Evolutionary conservation across 2,113 vertebrate genomes (phyloP).

Genomic region (Myodes glareolus): DNA sequence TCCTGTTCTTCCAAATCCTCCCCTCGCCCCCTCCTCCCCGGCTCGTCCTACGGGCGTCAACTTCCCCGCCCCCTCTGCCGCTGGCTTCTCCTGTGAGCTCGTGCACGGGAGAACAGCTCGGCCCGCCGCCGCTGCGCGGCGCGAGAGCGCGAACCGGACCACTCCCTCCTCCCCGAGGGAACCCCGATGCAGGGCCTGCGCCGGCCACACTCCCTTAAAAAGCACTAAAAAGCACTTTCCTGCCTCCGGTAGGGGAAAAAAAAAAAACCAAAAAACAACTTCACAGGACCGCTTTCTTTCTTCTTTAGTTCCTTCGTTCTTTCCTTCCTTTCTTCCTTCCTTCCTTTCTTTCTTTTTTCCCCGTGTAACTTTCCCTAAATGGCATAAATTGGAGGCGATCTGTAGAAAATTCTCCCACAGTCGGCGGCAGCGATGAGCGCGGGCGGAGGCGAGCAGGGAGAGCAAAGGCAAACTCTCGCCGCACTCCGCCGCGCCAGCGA

Average conservation of each 20-base stretch:
- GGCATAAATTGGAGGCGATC: constrained; percentile 87
- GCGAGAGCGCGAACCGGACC: neutral
- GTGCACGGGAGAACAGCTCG: constrained; percentile 64
- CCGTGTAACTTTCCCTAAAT: constrained; percentile 89
- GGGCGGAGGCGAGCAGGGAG: constrained; percentile 71
- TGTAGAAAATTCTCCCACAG: constrained; percentile 85
- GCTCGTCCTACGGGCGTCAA: no score
- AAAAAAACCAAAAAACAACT: constrained; percentile 34
- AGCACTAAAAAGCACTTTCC: constrained; percentile 79
- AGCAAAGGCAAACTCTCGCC: constrained; percentile 82
- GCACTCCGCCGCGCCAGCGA: constrained; percentile 78
- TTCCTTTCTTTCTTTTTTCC: constrained; percentile 61
- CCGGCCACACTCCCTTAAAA: constrained; percentile 42
- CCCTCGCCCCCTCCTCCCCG: constrained; percentile 32
- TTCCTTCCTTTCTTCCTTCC: no score
- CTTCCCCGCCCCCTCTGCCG: constrained; percentile 64
- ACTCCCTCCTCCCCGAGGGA: constrained; percentile 35
- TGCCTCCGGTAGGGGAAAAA: constrained; percentile 62
- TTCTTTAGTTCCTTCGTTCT: constrained; percentile 41
- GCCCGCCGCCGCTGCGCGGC: constrained; percentile 69
- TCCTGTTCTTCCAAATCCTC: constrained; percentile 74
- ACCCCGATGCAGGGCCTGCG: constrained; percentile 60
- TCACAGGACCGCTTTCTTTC: no score
- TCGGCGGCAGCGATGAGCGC: constrained; percentile 53
- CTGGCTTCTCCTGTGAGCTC: neutral